Conservation (phyloP, 2,797 vertebrate species). For the Lepilemur ruficaudatus region DNA sequence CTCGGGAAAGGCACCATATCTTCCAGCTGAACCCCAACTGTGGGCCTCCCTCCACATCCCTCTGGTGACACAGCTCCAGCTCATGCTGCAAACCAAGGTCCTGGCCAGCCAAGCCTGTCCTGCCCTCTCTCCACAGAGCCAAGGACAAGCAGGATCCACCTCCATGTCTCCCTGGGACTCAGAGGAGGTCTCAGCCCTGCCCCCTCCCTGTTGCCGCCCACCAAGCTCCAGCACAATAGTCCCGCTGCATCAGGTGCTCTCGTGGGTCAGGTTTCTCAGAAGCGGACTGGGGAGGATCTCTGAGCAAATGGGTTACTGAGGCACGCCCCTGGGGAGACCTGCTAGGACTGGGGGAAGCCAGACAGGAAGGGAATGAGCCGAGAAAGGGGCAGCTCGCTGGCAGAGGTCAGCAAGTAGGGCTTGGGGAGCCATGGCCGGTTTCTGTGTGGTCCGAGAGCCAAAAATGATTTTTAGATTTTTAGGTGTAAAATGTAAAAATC, state of each 20-base stretch:
- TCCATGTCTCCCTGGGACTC: background rate
- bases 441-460: background rate
- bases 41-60: background rate
- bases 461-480: background rate
- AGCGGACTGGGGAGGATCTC: background rate
- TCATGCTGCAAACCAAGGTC: background rate
- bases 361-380: background rate
- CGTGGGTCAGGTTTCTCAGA: background rate
- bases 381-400: background rate
- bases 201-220: too few relatives aligned
- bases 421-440: background rate
- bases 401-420: background rate
- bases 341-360: background rate
- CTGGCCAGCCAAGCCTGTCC: background rate
- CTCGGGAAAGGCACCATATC: background rate
- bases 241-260: background rate
- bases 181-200: fast-evolving
- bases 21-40: background rate
- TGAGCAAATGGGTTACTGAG: background rate
- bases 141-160: background rate
- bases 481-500: background rate
- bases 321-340: background rate
- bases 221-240: background rate
- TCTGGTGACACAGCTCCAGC: too few relatives aligned
- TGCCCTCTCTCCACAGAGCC: background rate